Conservation (phyloP, 2,888 invertebrate species). For the Sarcophaga subvicina region DNA sequence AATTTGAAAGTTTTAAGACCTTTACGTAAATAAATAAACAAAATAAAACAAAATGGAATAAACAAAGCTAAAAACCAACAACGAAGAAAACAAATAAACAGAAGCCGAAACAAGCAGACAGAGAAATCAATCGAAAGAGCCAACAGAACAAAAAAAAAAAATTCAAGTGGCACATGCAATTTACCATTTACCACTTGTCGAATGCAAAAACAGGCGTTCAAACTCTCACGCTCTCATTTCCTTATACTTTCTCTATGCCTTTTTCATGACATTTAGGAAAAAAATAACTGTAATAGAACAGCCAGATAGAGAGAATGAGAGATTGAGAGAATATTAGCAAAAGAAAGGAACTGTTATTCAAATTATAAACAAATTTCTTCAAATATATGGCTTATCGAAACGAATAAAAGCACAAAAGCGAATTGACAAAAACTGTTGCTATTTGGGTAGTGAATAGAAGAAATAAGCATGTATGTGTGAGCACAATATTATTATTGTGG, state of each 20-base stretch:
- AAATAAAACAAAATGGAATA: constrained; percentile 16
- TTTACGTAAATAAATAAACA: constrained; percentile 42
- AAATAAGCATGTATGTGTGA: constrained; percentile 21
- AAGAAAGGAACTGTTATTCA: not conserved
- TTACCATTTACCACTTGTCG: constrained; percentile 70
- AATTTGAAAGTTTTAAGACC: constrained; percentile 3
- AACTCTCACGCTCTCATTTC: not conserved
- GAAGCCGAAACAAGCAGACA: constrained; percentile 25
- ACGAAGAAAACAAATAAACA: constrained; percentile 17
- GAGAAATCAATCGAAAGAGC: not conserved
- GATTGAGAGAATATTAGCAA: not conserved
- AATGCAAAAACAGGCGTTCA: constrained; percentile 53
- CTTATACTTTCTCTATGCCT: too few relatives aligned
- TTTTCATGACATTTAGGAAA: too few relatives aligned
- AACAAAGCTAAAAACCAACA: not conserved
- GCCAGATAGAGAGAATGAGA: not conserved
- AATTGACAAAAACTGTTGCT: constrained; percentile 60
- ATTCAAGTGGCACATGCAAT: constrained; percentile 58
- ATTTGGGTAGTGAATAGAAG: constrained; percentile 18
- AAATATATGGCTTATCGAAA: not conserved
- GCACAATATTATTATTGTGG: constrained; percentile 5
- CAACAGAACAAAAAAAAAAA: constrained; percentile 30
- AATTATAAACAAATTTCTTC: not conserved
- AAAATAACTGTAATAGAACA: not conserved
- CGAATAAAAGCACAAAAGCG: constrained; percentile 18